Percentiles rank a stretch among this genome's conserved stretches.
These are phyloP conservation scores for Holothuria glaberrima DNA, from an alignment of 35 echinoderm and acorn worm genomes.

Conservation along the genomic window DNA sequence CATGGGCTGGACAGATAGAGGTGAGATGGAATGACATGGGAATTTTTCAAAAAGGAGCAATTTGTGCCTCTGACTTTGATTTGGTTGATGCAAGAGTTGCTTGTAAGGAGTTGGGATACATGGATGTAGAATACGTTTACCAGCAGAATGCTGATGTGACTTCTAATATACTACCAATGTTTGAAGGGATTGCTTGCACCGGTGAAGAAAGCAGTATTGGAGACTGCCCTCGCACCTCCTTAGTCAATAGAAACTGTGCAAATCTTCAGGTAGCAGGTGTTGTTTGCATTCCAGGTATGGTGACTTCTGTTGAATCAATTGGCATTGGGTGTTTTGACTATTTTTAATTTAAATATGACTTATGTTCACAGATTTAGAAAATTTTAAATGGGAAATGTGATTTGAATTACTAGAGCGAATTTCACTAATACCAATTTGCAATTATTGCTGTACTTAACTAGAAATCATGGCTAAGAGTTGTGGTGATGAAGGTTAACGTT, in stretches of 20 bases:
- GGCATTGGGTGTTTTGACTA: too few relatives aligned
- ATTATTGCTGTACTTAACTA: too few relatives aligned
- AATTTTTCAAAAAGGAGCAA: constrained; percentile 2
- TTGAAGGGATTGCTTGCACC: background rate
- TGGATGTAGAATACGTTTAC: constrained; percentile 1
- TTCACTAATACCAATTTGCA: too few relatives aligned
- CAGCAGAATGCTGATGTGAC: background rate
- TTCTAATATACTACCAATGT: background rate
- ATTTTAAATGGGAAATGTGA: too few relatives aligned
- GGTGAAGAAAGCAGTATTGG: background rate
- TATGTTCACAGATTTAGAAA: too few relatives aligned
- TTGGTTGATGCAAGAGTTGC: background rate
- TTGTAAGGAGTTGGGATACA: background rate
- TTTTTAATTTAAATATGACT: too few relatives aligned
- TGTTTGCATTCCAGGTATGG: constrained; percentile 26
- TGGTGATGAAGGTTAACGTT: too few relatives aligned
- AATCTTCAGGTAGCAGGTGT: background rate
- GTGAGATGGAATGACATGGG: constrained; percentile 9
- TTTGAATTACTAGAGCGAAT: too few relatives aligned
- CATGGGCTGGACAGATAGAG: constrained; percentile 8
- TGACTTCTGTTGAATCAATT: background rate
- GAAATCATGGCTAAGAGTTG: too few relatives aligned
- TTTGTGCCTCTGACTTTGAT: constrained; percentile 3
- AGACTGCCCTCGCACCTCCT: background rate
- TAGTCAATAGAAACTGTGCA: constrained; percentile 11